These are phyloP conservation scores for Limnothrissa miodon DNA, from an alignment of 2,113 vertebrate genomes.

Conservation along the genomic window DNA sequence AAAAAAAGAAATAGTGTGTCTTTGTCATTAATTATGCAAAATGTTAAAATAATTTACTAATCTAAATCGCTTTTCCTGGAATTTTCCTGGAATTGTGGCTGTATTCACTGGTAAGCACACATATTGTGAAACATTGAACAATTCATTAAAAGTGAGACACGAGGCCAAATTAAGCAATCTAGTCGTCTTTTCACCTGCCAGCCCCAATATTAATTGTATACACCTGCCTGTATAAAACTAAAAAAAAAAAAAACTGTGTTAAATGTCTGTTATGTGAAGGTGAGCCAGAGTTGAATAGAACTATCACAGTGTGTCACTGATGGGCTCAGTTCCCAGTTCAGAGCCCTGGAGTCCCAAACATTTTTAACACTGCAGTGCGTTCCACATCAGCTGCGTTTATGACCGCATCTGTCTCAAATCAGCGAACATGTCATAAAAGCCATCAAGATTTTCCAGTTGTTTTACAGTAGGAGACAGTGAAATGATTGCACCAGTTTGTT, in stretches of 20 bases:
- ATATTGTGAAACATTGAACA: background rate
- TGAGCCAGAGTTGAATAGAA: slow-evolving; percentile 12
- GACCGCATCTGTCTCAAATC: slow-evolving; percentile 1
- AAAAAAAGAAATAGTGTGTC: too few species aligned
- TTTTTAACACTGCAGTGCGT: slow-evolving; percentile 13
- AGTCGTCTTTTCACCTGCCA: background rate
- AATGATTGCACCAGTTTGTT: background rate
- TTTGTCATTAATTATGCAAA: too few species aligned
- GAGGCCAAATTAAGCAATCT: background rate
- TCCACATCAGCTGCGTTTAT: background rate
- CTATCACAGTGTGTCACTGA: background rate
- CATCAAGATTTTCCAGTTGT: background rate
- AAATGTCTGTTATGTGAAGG: background rate
- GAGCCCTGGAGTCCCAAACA: background rate
- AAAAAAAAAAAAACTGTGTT: too few species aligned
- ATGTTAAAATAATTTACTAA: background rate
- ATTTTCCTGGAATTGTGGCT: background rate
- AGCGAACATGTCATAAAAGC: slow-evolving; percentile 23
- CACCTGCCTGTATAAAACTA: background rate
- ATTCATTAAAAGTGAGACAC: background rate
- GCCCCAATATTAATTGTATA: background rate
- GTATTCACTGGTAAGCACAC: background rate
- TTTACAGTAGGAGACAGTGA: slow-evolving; percentile 5
- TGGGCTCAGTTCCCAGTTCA: background rate
- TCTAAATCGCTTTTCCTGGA: background rate